Conservation (phyloP, 64 coral and sea anemone genomes). For the Pachyseris speciosa region DNA sequence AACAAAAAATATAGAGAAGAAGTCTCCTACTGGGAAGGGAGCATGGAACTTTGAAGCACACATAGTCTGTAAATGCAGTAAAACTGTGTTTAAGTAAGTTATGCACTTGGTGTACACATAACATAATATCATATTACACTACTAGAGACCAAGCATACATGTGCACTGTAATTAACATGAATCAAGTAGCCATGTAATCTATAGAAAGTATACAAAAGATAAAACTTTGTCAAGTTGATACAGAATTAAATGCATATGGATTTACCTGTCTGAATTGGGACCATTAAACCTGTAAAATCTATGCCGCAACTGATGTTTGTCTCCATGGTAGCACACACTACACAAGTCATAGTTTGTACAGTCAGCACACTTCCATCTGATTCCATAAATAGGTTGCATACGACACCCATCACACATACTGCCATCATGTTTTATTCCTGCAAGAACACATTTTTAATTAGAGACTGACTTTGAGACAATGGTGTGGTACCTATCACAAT, state of each 20-base stretch:
- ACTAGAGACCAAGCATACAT: too few relatives aligned
- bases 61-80: too few relatives aligned
- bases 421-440: conserved; percentile 95
- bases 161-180: too few relatives aligned
- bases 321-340: conserved; percentile 95
- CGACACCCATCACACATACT: conserved; percentile 98
- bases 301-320: conserved; percentile 93
- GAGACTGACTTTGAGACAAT: not conserved
- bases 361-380: conserved; percentile 98
- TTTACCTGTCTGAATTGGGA: conserved; percentile 86
- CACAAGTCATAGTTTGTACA: conserved; percentile 96
- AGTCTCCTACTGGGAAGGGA: too few relatives aligned
- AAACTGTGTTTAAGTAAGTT: too few relatives aligned
- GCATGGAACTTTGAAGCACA: too few relatives aligned
- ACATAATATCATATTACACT: too few relatives aligned
- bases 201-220: too few relatives aligned
- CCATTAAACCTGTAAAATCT: conserved; percentile 90
- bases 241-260: not conserved
- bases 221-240: not conserved
- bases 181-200: too few relatives aligned
- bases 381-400: conserved; percentile 96
- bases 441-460: not conserved
- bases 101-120: too few relatives aligned
- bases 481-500: too few relatives aligned
- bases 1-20: too few relatives aligned